Evolutionary conservation across 2,888 invertebrate genomes (phyloP).

Genomic region (Cybosia mesomella): DNA sequence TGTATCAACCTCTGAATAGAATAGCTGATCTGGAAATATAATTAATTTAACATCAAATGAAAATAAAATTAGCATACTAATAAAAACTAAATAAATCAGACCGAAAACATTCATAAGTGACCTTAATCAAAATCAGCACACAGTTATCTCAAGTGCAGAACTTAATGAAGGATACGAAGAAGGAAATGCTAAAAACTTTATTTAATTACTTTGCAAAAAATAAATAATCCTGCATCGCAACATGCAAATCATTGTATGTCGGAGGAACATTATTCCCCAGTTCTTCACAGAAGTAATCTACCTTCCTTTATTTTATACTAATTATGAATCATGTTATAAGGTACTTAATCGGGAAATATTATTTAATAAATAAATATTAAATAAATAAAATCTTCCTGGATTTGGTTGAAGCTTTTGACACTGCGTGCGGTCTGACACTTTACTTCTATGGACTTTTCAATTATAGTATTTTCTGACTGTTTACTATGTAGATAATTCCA

Average conservation of each 20-base stretch:
- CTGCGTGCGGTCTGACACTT: too few species aligned
- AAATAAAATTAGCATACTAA: not conserved
- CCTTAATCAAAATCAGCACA: not conserved
- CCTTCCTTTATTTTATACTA: too few species aligned
- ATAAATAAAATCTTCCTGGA: too few species aligned
- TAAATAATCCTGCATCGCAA: not conserved
- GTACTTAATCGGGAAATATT: too few species aligned
- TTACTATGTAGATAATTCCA: too few species aligned
- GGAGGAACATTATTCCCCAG: not conserved
- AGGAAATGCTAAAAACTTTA: not conserved
- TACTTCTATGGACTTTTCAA: too few species aligned
- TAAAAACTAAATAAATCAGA: slow-evolving; percentile 1
- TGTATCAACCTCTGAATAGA: not conserved
- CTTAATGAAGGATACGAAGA: not conserved
- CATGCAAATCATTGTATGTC: not conserved
- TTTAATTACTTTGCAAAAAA: not conserved
- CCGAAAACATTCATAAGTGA: not conserved
- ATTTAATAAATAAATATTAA: too few species aligned
- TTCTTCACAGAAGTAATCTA: not conserved
- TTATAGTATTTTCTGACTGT: too few species aligned
- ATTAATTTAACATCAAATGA: not conserved
- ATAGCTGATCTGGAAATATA: not conserved
- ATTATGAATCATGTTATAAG: too few species aligned
- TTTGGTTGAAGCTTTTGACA: too few species aligned
- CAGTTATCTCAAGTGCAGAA: not conserved